phyloP scores from a whole-genome alignment of 2,113 vertebrate genomes.

The Trochalopteron elliotii region DNA sequence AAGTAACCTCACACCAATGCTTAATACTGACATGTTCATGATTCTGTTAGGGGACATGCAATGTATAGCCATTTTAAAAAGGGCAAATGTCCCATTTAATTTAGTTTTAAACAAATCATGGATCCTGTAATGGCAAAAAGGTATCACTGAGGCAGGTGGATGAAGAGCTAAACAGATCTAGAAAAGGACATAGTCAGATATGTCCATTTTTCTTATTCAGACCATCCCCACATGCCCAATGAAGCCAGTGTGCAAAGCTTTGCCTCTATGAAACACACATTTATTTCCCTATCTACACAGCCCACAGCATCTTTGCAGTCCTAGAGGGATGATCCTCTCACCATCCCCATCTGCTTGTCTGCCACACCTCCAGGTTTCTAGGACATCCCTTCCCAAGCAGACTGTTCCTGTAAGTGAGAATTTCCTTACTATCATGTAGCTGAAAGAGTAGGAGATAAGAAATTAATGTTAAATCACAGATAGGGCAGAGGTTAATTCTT shows the following conservation, averaged over 20 bases:
- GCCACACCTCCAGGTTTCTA: slow-evolving; percentile 46
- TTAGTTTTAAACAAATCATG: neutral
- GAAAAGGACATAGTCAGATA: neutral
- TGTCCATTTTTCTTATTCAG: neutral
- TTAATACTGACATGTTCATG: neutral
- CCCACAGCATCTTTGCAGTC: neutral
- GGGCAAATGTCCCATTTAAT: neutral
- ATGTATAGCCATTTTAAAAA: neutral
- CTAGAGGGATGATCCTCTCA: slow-evolving; percentile 12
- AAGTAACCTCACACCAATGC: neutral
- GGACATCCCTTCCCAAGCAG: slow-evolving; percentile 15
- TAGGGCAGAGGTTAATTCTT: neutral
- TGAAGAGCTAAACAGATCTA: neutral
- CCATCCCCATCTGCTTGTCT: slow-evolving; percentile 42
- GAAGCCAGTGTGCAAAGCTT: neutral
- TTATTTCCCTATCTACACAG: neutral
- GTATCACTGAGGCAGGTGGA: neutral
- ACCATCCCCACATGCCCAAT: neutral
- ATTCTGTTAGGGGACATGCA: neutral
- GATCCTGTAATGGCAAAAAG: neutral
- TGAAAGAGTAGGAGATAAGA: neutral
- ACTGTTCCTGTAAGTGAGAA: neutral
- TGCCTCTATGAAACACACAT: neutral
- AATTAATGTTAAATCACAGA: neutral
- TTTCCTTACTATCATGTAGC: neutral